phyloP scores from a whole-genome alignment of 2,888 invertebrate genomes.

The Drosophila koepferae region DNA sequence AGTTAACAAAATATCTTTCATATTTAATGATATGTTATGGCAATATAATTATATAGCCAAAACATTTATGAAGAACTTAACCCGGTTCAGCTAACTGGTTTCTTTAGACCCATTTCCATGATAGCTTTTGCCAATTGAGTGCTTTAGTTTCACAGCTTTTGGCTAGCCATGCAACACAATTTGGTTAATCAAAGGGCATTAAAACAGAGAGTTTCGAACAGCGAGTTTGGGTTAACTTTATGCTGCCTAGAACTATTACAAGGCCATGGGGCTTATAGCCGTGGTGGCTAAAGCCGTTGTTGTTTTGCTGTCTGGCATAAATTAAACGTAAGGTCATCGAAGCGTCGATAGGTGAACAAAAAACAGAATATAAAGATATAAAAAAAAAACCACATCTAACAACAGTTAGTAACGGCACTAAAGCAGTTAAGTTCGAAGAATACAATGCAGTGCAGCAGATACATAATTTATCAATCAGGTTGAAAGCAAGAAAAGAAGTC shows the following conservation, averaged over 20 bases:
- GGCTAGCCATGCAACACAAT: neutral
- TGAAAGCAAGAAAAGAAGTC: neutral
- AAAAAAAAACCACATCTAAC: conserved; percentile 40
- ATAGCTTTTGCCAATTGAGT: neutral
- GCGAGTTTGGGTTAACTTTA: conserved; percentile 29
- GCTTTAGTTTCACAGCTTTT: neutral
- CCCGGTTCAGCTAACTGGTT: neutral
- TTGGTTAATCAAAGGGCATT: conserved; percentile 17
- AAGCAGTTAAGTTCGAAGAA: conserved; percentile 66
- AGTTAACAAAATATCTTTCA: neutral
- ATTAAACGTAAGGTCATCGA: conserved; percentile 71
- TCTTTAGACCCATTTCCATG: neutral
- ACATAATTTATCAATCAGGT: conserved; percentile 39
- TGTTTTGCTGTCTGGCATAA: conserved; percentile 57
- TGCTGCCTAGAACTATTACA: conserved; percentile 68
- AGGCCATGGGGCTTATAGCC: conserved; percentile 58
- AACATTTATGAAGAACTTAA: neutral
- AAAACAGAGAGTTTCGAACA: conserved; percentile 16
- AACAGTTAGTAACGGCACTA: conserved; percentile 76
- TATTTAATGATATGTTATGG: neutral
- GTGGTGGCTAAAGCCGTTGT: conserved; percentile 24
- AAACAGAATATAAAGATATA: conserved; percentile 6
- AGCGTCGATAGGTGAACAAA: conserved; percentile 56
- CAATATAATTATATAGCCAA: neutral
- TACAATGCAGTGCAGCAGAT: conserved; percentile 49